Conservation (phyloP, 2,113 vertebrate genomes). For the Phoenicopterus ruber region DNA sequence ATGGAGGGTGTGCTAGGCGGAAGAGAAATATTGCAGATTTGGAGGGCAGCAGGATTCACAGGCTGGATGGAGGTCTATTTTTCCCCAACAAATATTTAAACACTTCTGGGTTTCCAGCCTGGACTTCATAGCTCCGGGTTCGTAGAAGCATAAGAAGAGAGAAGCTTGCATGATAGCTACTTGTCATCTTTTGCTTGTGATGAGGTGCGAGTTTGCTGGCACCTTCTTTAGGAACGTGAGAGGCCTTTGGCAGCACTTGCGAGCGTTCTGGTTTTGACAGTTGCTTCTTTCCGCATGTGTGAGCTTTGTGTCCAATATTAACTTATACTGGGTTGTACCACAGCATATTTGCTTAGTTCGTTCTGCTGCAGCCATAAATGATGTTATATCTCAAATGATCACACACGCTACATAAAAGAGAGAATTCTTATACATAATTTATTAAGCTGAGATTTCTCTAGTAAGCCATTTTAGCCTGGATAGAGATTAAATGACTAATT, state of each 20-base stretch:
- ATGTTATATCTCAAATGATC: background rate
- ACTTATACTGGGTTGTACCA: background rate
- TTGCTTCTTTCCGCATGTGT: background rate
- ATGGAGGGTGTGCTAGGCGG: background rate
- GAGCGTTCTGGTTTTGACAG: background rate
- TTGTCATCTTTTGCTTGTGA: background rate
- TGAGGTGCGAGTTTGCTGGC: background rate
- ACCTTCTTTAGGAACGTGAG: background rate
- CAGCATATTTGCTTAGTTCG: conserved; percentile 3
- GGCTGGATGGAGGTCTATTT: background rate
- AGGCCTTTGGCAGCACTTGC: background rate
- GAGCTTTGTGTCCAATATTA: conserved; percentile 3
- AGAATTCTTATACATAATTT: conserved; percentile 39
- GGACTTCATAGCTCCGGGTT: background rate
- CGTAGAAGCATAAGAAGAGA: background rate
- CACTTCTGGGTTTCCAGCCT: background rate
- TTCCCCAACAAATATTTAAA: background rate
- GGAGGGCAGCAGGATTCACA: background rate
- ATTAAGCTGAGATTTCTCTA: conserved; percentile 32
- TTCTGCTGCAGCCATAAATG: conserved; percentile 20
- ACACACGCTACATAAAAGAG: background rate
- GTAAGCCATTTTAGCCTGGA: conserved; percentile 44
- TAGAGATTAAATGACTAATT: conserved; percentile 38
- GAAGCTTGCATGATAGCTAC: background rate
- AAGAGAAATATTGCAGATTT: background rate